Percentiles rank a stretch among this genome's conserved stretches.
phyloP scores from a whole-genome alignment of 2,888 invertebrate species.

The Cabera pusaria region DNA sequence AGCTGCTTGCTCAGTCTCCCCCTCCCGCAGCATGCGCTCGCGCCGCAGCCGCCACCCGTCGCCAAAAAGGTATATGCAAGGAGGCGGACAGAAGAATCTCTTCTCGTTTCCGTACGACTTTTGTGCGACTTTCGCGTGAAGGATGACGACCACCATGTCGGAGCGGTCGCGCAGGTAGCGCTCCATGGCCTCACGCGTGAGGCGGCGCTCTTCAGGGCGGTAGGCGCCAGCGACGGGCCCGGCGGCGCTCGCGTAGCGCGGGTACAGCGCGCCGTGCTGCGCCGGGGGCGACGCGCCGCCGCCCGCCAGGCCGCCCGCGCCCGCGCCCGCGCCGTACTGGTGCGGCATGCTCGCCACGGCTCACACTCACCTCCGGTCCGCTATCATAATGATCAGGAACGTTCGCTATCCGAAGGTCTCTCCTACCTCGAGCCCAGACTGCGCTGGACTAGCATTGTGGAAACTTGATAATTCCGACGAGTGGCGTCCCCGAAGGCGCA shows the following conservation, averaged over 20 bases:
- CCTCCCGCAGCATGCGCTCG: slow-evolving; percentile 95
- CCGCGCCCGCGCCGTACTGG: slow-evolving; percentile 87
- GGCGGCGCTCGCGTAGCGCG: slow-evolving; percentile 84
- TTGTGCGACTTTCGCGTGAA: slow-evolving; percentile 99
- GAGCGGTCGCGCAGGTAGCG: slow-evolving; percentile 96
- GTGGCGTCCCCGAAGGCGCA: slow-evolving; percentile 25
- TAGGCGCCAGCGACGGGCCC: slow-evolving; percentile 84
- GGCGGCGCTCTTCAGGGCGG: slow-evolving; percentile 91
- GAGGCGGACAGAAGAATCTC: slow-evolving; percentile 99
- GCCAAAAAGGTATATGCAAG: slow-evolving; percentile 99
- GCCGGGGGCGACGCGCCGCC: slow-evolving; percentile 89
- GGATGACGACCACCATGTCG: slow-evolving; percentile 97
- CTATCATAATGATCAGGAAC: slow-evolving; percentile 54
- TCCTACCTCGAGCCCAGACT: slow-evolving; percentile 39
- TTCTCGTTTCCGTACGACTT: slow-evolving; percentile 99
- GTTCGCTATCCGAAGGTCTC: slow-evolving; percentile 28
- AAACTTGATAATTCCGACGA: slow-evolving; percentile 8
- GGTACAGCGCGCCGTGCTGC: slow-evolving; percentile 82
- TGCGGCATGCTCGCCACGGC: slow-evolving; percentile 88
- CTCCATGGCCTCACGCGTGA: slow-evolving; percentile 97
- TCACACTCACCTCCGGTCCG: slow-evolving; percentile 64
- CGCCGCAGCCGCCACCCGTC: slow-evolving; percentile 98
- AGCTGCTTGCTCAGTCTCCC: slow-evolving; percentile 94
- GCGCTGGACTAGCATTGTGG: slow-evolving; percentile 26
- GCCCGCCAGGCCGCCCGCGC: slow-evolving; percentile 87